Percentiles rank a stretch among this genome's conserved stretches.
Evolutionary conservation across 2,888 invertebrate genomes (phyloP).

Genomic region (Drosophila flavopinicola): DNA sequence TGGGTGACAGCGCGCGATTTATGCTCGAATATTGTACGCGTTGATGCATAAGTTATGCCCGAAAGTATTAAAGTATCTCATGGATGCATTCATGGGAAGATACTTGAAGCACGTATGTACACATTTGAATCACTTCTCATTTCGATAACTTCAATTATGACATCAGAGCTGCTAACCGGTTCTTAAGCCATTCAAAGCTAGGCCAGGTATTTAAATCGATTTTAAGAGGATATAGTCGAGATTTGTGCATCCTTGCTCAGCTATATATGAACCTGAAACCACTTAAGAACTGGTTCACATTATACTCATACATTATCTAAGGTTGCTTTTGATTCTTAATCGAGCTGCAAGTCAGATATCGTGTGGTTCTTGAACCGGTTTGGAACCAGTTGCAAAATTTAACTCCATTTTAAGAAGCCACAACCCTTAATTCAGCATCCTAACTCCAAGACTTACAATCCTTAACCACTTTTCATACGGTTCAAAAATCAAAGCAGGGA

Average conservation of each 20-base stretch:
- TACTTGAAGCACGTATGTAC: slow-evolving; percentile 34
- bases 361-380: background rate
- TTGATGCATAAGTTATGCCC: slow-evolving; percentile 75
- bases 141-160: slow-evolving; percentile 40
- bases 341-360: too few relatives aligned
- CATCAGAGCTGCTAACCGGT: slow-evolving; percentile 43
- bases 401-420: background rate
- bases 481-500: background rate
- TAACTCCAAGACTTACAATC: background rate
- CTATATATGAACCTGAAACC: background rate
- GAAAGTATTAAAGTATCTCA: slow-evolving; percentile 49
- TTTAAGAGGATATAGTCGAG: background rate
- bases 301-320: background rate
- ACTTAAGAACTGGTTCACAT: slow-evolving; percentile 7
- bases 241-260: background rate
- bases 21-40: slow-evolving; percentile 77
- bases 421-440: background rate
- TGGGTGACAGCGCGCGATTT: slow-evolving; percentile 73
- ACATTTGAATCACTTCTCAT: slow-evolving; percentile 13
- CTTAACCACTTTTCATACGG: too few relatives aligned
- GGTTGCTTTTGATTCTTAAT: background rate
- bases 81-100: slow-evolving; percentile 52
- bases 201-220: background rate
- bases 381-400: background rate
- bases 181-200: background rate